A percentile compares a stretch with the other conserved stretches of the same genome.
Conservation (phyloP, 2,888 invertebrate species). For the Chesias legatella region DNA sequence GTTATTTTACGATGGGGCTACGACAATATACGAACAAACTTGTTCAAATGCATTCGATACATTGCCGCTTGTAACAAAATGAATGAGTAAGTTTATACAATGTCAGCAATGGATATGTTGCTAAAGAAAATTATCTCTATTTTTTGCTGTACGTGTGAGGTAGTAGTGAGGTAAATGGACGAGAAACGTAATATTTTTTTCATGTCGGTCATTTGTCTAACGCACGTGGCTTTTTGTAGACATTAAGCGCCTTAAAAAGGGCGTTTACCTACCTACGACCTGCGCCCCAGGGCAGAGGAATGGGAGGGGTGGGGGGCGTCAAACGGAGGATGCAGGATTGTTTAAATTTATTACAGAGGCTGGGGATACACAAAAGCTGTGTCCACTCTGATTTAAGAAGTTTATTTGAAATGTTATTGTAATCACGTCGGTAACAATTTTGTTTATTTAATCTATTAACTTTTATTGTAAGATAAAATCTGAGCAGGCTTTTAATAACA, state of each 20-base stretch:
- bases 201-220: conserved; percentile 59
- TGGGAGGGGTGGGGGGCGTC: background rate
- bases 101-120: conserved; percentile 11
- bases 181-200: conserved; percentile 54
- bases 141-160: conserved; percentile 4
- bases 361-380: conserved; percentile 5
- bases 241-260: conserved; percentile 61
- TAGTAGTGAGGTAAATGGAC: conserved; percentile 35
- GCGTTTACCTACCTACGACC: conserved; percentile 43
- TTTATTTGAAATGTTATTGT: conserved; percentile 2
- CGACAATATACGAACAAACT: conserved; percentile 3
- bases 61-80: conserved; percentile 1
- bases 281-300: background rate
- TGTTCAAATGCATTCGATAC: conserved; percentile 3
- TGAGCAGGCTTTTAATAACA: too few species aligned
- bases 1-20: conserved; percentile 36
- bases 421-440: too few species aligned
- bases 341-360: conserved; percentile 26
- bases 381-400: conserved; percentile 6
- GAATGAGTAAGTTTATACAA: background rate
- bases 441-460: too few species aligned
- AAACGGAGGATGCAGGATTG: conserved; percentile 26
- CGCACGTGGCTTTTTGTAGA: conserved; percentile 61
- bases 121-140: background rate
- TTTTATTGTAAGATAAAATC: too few species aligned